phyloP scores from a whole-genome alignment of 2,888 invertebrate species.

The Saturnia pavonia region DNA sequence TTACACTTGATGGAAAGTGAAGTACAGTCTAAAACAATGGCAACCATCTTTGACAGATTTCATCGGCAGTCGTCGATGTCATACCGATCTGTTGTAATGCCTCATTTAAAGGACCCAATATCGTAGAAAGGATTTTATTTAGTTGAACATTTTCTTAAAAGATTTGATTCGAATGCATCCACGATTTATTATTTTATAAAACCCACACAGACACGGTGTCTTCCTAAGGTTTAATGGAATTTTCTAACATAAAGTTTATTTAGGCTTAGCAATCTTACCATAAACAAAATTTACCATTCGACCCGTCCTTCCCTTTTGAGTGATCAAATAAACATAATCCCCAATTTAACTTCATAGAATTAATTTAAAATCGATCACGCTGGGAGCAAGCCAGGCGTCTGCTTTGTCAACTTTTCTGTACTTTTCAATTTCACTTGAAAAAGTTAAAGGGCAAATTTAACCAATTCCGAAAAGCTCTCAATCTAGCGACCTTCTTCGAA shows the following conservation, averaged over 20 bases:
- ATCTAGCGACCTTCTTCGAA: constrained; percentile 39
- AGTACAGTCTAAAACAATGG: too few species aligned
- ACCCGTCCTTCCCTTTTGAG: constrained; percentile 40
- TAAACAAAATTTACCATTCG: constrained; percentile 29
- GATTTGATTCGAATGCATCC: not conserved
- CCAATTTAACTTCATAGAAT: constrained; percentile 79
- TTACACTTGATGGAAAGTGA: too few species aligned
- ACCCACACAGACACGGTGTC: not conserved
- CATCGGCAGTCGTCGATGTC: too few species aligned
- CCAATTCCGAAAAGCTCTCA: constrained; percentile 49
- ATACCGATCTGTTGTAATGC: too few species aligned
- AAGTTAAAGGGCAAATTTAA: constrained; percentile 61
- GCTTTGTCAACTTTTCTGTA: constrained; percentile 48
- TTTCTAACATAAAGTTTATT: constrained; percentile 32
- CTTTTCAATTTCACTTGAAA: constrained; percentile 58
- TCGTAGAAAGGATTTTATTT: not conserved
- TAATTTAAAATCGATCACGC: constrained; percentile 75
- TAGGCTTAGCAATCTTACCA: constrained; percentile 28
- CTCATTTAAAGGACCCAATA: too few species aligned
- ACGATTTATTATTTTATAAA: not conserved
- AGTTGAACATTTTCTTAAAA: not conserved
- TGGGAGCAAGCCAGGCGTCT: constrained; percentile 62
- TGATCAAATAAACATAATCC: constrained; percentile 74
- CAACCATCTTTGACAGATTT: too few species aligned
- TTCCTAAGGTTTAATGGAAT: constrained; percentile 21